Base-by-base conservation (phyloP, 2,113 vertebrate species). In the Chascanopsetta lugubris region DNA sequence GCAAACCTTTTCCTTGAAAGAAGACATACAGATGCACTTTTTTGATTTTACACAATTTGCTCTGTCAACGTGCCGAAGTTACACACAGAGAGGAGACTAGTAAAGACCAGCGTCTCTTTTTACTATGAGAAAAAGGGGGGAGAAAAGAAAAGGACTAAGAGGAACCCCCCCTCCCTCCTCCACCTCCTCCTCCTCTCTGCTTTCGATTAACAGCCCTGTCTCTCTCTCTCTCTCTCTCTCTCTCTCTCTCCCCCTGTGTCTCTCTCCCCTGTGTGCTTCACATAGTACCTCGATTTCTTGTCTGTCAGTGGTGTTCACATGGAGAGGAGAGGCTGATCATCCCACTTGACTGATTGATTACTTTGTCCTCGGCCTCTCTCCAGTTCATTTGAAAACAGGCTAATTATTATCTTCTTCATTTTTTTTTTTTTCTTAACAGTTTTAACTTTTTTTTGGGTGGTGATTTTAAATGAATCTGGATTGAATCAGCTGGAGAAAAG, bases 281-380 rank as follows among this genome's bases (percentile, higher is more conserved):
- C 83, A 82, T 85, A n/a, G n/a, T n/a, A 82, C 79, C 81, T 85
- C 72, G 53, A 83, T 85, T 85, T 81, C 69, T 63, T 66, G 71
- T 67, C 72, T 80, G 87, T 87, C 78, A 80, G 69, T 72, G 51
- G 73, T 67, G 59, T 75, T 82, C 64, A 63, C 76, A 61, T 69
- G 64, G 38, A 72, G 72, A 54, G 50, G 56, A 56, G 48, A 72
- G 64, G 21, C 29, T 48, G 61, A 72, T 50, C 69, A 67, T 75
- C 84, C 46, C 32, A 64, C 45, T 17, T 42, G 1, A 46, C 42
- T 26, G 55, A 71, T 68, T 11, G 57, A 43, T 72, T 27, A 25
- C 30, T 38, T 56, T 27, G 7, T 49, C 40, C 22, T 69, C 9
- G 17, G 27, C 26, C 13, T 51, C 11, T 47, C 45, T 50, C 70